These are phyloP conservation scores for Drosophila picticornis DNA, from an alignment of 2,888 invertebrate species.

Conservation along the genomic window DNA sequence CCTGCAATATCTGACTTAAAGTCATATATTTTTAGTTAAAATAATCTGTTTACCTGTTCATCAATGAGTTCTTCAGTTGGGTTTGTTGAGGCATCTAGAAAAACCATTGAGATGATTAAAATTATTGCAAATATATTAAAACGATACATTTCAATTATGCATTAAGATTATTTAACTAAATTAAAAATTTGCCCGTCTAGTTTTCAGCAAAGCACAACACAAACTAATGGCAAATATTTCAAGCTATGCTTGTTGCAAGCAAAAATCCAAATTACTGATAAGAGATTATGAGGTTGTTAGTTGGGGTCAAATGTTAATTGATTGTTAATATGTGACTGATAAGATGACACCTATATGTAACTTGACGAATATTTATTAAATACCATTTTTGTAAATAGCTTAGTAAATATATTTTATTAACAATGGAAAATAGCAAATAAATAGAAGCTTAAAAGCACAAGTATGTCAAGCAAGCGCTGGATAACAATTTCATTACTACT, in stretches of 20 bases:
- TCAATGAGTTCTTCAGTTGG: background rate
- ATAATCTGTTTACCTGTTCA: slow-evolving; percentile 3
- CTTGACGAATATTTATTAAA: background rate
- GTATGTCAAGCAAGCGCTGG: background rate
- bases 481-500: background rate
- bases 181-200: background rate
- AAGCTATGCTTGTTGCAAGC: slow-evolving; percentile 12
- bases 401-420: background rate
- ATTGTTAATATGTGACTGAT: background rate
- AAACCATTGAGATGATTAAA: background rate
- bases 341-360: background rate
- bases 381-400: background rate
- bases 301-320: slow-evolving; percentile 39
- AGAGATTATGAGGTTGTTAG: slow-evolving; percentile 4
- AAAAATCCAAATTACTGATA: slow-evolving; percentile 40
- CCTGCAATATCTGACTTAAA: background rate
- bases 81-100: background rate
- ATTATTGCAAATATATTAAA: background rate
- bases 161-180: background rate
- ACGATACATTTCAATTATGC: slow-evolving; percentile 9
- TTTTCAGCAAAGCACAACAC: slow-evolving; percentile 1
- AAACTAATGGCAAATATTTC: slow-evolving; percentile 14
- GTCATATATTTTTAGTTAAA: background rate
- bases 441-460: background rate
- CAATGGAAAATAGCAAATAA: background rate